Evolutionary conservation across 2,797 vertebrate species (phyloP), one percentile per base, ranked within the genome.

Genomic region (Pachyuromys duprasi): DNA sequence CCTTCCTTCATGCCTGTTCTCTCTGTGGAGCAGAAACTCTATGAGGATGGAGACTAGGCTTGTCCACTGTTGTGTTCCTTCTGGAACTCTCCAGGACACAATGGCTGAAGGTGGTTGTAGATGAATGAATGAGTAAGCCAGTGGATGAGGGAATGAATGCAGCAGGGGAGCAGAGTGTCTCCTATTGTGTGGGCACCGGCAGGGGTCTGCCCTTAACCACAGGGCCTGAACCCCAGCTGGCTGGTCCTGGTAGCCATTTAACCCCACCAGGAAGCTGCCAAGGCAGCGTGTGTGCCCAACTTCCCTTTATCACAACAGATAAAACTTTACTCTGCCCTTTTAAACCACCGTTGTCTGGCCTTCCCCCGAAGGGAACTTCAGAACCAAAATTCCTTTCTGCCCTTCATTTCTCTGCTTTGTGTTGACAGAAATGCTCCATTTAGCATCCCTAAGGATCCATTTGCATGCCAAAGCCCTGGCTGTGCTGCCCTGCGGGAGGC

Each of bases 391-490:
- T 90, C 92, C 83, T 92, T 81, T 95, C 83, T 39, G n/a, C 33
- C 53, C 89, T 45, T 96, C 95, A 86, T 94, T 95, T 91, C 63
- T 45, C 39, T 28, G 14, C 75, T 83, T 95, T 95, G 89, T 97
- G 14, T 74, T 3, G 2, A 81, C 26, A 79, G 84, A 95, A 97
- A 96, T 93, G 96, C 89, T 93, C 96, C 95, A 94, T 94, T 97
- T 96, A 97, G 96, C 95, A 86, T 95, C 95, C 95, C 94, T 78
- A 97, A 96, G 97, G 24, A 69, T 3, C 86, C 17, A 97, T 70
- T 96, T 96, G 95, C 90, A 93, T 0, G 81, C 81, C 89, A 3
- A 33, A 95, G 86, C 83, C 83, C 94, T 28, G 42, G 69, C 45
- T 87, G 49, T 79, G 15, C 33, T 18, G 63, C 90, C 86, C 53